Evolutionary conservation across 2,113 vertebrate species (phyloP), one percentile per base, ranked within the genome.

Genomic region (Stercorarius parasiticus): DNA sequence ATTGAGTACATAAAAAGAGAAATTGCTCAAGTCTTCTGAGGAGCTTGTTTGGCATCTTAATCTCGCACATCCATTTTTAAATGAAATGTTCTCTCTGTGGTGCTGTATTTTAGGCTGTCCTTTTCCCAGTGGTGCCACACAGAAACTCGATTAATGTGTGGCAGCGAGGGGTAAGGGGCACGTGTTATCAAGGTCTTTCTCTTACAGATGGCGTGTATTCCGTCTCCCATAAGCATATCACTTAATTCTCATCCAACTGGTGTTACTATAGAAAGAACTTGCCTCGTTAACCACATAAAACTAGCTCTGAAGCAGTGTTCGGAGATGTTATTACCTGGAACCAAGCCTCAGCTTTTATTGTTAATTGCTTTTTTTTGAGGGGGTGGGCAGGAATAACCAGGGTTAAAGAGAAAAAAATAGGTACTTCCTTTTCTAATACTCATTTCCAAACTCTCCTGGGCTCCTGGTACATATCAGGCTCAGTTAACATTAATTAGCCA

Each of bases 31-130:
- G 34, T 11, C 23, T 45, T 82, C 9, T 1, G 6, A 73, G 86
- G 66, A 21, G 59, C 40, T 56, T 16, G 27, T 78, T 95, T 21
- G 62, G 74, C 22, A 23, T 49, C 58, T 59, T 26, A 6, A 26
- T 34, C 47, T 22, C 5, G 2, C 10, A 3, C 21, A 27, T 15
- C 8, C 0, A 0, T 50, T 78, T 83, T 40, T 10, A 7, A 62
- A 18, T 47, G 69, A 27, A 42, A 25, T 27, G 7, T 84, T 49
- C 65, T 81, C 42, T 50, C 34, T 25, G 16, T 42, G 47, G 11
- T 27, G 81, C 77, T 38, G 61, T 62, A 20, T 40, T 79, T 9
- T 18, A 12, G 53, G 65, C 65, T 80, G 67, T 36, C 40, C 74
- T 80, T 67, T 58, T 56, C 49, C 55, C 77, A 74, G 91, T 2